These are phyloP conservation scores for Orchestia grillus DNA, from an alignment of 1,140 invertebrate species.

Conservation along the genomic window DNA sequence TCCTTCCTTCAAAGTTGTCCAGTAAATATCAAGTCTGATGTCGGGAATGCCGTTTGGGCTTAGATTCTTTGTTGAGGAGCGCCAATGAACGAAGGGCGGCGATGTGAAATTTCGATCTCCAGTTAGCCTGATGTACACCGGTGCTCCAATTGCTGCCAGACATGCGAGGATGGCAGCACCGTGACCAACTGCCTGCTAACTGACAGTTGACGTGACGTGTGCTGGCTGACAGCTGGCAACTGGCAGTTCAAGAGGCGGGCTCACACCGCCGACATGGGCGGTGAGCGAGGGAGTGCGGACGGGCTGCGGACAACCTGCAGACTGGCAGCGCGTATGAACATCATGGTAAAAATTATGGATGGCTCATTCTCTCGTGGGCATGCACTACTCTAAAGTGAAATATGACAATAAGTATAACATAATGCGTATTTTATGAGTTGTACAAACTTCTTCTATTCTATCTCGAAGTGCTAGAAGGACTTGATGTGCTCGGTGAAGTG, in stretches of 20 bases:
- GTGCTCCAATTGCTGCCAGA: conserved; percentile 36
- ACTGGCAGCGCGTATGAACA: not conserved
- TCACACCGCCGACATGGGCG: not conserved
- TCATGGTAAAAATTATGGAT: not conserved
- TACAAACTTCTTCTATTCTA: not conserved
- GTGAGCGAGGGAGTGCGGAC: too few species aligned
- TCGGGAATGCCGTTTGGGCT: conserved; percentile 22
- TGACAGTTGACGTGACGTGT: conserved; percentile 15
- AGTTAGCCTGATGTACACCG: conserved; percentile 21
- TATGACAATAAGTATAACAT: not conserved
- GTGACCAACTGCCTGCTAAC: conserved; percentile 18
- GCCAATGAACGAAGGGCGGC: conserved; percentile 9
- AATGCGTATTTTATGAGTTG: not conserved
- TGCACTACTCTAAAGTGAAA: not conserved
- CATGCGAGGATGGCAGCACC: conserved; percentile 34
- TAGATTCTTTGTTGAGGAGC: conserved; percentile 23
- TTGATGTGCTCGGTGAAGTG: not conserved
- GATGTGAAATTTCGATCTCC: conserved; percentile 28
- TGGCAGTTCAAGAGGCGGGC: not conserved
- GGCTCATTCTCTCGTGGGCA: not conserved
- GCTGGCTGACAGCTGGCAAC: not conserved
- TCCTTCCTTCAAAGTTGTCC: conserved; percentile 32
- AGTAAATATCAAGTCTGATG: conserved; percentile 50
- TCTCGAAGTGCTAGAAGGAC: not conserved
- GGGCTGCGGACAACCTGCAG: not conserved